Base-by-base conservation (phyloP, 2,888 invertebrate species). In the Seira ritae region DNA sequence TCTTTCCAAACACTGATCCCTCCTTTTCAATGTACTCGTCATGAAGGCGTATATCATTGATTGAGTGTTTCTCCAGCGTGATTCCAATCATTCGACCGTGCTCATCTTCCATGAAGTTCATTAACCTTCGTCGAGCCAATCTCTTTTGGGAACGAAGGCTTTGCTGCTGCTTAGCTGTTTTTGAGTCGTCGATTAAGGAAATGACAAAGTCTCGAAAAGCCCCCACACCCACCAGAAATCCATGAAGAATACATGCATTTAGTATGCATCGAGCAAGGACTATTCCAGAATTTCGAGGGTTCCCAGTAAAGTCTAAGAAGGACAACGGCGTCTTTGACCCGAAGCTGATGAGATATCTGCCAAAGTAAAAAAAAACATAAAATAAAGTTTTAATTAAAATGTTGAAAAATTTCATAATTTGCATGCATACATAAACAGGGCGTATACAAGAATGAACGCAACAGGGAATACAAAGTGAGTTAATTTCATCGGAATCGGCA, bases 61-160 rank as follows among this genome's bases (percentile, higher is more conserved):
- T 31, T 0, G 66, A 66, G n/a, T 24, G 70, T 20, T 80, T 80
- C 37, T 84, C 80, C 20, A 84, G 24, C 1, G 68, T 24, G 17
- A 84, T 84, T 19, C 73, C 67, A 23, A 65, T 37, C 0, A 84
- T 23, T 42, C 46, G 46, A n/a, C 84, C 84, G 65, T 80, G 72
- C 6, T 69, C 70, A n/a, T 71, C 76, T 37, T 73, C 65, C 15
- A 84, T 60, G 15, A 67, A 72, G 24, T 76, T 70, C 84, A 84
- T 84, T 0, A 80, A 17, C 22, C 77, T 80, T 24, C 84, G 19
- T 15, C 84, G 55, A 1, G 80, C 80, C 1, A 84, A 69, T 50
- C 84, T 37, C 70, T 84, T 84, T 66, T 84, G 84, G 0, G 66
- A 42, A 3, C 84, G 76, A 0, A 84, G 60, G 24, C 70, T 76